A percentile compares a stretch with the other conserved stretches of the same genome.
Evolutionary conservation across 2,888 invertebrate species (phyloP).

Genomic region (Exocentrus adspersus): DNA sequence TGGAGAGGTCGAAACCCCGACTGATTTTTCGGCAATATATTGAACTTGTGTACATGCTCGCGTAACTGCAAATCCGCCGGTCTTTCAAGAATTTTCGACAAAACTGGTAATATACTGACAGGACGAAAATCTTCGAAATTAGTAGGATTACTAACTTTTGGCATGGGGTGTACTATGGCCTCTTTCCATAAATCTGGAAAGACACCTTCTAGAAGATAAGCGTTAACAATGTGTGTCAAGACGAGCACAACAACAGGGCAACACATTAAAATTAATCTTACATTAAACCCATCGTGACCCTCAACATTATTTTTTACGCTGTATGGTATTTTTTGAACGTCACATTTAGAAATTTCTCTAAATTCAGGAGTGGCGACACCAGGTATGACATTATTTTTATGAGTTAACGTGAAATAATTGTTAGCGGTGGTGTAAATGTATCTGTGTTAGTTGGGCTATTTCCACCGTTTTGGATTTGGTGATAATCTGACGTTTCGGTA

Average conservation of each 20-base stretch:
- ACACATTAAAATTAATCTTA: background rate
- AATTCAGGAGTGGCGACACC: background rate
- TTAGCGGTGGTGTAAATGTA: too few species aligned
- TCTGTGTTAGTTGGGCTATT: too few species aligned
- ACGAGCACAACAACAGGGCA: background rate
- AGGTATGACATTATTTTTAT: too few species aligned
- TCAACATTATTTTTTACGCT: background rate
- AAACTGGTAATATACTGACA: conserved; percentile 7
- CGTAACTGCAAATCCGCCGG: background rate
- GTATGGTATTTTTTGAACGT: background rate
- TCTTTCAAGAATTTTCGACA: background rate
- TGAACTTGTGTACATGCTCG: background rate
- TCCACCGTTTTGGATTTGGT: too few species aligned
- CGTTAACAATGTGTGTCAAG: conserved; percentile 5
- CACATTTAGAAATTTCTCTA: background rate
- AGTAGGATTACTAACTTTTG: background rate
- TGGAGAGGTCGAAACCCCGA: background rate
- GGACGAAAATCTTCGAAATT: background rate
- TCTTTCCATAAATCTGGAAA: conserved; percentile 11
- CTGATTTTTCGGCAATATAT: conserved; percentile 1
- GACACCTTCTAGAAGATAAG: background rate
- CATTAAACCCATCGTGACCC: conserved; percentile 6
- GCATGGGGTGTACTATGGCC: background rate
- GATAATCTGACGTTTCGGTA: too few species aligned
- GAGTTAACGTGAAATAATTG: too few species aligned